phyloP scores from a whole-genome alignment of 2,888 invertebrate genomes.

The Carabus problematicus region DNA sequence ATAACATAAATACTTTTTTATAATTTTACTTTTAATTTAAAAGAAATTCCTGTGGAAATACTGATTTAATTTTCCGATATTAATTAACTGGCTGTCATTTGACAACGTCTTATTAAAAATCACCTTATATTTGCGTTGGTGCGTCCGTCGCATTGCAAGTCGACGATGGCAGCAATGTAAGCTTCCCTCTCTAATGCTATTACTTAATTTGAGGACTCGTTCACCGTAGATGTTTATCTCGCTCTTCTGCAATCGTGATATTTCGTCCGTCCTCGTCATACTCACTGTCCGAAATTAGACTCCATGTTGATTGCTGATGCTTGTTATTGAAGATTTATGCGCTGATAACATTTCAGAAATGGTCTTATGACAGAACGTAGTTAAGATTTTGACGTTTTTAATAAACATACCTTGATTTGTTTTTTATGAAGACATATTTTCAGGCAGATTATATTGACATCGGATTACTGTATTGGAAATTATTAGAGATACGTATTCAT shows the following conservation, averaged over 20 bases:
- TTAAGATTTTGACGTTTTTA: slow-evolving; percentile 16
- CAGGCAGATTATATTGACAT: background rate
- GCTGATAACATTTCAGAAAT: slow-evolving; percentile 14
- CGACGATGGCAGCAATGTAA: slow-evolving; percentile 6
- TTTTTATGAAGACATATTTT: background rate
- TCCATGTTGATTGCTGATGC: slow-evolving; percentile 15
- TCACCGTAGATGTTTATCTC: slow-evolving; percentile 17
- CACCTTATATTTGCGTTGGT: too few relatives aligned
- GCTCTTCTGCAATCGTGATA: background rate
- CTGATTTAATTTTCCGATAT: too few relatives aligned
- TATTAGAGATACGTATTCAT: too few relatives aligned
- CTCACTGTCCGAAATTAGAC: slow-evolving; percentile 9
- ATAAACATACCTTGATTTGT: slow-evolving; percentile 3
- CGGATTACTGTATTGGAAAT: too few relatives aligned
- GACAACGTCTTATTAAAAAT: too few relatives aligned
- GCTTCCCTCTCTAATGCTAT: slow-evolving; percentile 27
- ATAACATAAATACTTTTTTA: too few relatives aligned
- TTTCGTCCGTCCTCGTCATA: slow-evolving; percentile 15
- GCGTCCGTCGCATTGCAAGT: too few relatives aligned
- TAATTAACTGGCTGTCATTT: too few relatives aligned
- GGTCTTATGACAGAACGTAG: slow-evolving; percentile 14
- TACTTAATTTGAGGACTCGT: slow-evolving; percentile 28
- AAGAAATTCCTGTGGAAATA: too few relatives aligned
- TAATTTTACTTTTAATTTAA: too few relatives aligned
- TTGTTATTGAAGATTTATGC: slow-evolving; percentile 25